Evolutionary conservation across 2,888 invertebrate genomes (phyloP).

Genomic region (Cataglyphis livida): DNA sequence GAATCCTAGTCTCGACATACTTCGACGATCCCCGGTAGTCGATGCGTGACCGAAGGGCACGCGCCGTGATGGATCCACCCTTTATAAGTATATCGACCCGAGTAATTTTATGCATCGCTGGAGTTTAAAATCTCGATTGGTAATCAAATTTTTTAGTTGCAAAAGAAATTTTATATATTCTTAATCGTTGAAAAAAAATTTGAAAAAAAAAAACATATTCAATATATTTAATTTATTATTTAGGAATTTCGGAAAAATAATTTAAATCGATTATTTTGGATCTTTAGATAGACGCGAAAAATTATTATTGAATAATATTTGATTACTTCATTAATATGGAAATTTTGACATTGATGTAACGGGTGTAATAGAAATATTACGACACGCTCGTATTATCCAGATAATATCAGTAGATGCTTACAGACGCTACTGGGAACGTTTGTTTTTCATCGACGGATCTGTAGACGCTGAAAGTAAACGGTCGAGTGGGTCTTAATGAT

Average conservation of each 20-base stretch:
- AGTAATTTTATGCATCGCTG: constrained; percentile 28
- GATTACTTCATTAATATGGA: background rate
- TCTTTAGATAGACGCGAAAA: background rate
- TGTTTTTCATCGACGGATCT: constrained; percentile 50
- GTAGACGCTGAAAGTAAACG: constrained; percentile 59
- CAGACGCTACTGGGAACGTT: constrained; percentile 29
- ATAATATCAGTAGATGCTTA: constrained; percentile 37
- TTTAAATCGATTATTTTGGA: background rate
- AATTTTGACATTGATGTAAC: constrained; percentile 2
- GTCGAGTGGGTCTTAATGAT: constrained; percentile 66
- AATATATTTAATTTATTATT: background rate
- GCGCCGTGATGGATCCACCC: constrained; percentile 43
- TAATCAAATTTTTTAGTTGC: background rate
- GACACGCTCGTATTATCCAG: constrained; percentile 4
- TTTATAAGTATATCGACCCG: background rate
- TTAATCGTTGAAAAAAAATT: background rate
- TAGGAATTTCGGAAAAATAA: background rate
- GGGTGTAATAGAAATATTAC: constrained; percentile 22
- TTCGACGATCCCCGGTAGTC: constrained; percentile 41
- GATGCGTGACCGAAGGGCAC: constrained; percentile 58
- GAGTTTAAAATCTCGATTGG: background rate
- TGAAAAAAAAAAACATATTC: background rate
- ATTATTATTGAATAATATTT: background rate
- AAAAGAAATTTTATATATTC: background rate
- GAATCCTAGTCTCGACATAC: constrained; percentile 65